Base-by-base conservation (phyloP, 2,888 invertebrate species). In the Neocrepidodera transversa region DNA sequence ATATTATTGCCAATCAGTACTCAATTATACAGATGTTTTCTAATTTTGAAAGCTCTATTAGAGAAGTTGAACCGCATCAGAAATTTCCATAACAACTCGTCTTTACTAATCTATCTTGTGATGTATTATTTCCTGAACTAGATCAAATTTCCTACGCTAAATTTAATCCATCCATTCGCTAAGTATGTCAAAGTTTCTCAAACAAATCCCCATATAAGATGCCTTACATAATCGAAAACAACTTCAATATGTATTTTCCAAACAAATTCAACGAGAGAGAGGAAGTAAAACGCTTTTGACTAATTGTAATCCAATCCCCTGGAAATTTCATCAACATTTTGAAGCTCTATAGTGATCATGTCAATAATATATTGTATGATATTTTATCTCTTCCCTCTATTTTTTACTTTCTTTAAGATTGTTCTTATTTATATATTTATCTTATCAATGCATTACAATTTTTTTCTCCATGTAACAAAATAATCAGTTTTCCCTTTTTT, bases 121-220 rank as follows among this genome's bases (percentile, higher is more conserved):
- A 18, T 42, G 20, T 42, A 42, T 42, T 45, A 45, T 45, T 45
- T 45, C 45, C 14, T 11, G 11, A 45, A 26, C 26, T n/a, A 11
- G 45, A 45, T 45, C 45, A 28, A 8, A 16, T 45, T 45, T 45
- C n/a, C 45, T 10, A 3, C 45, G 45, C 11, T 45, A 45, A 23
- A 45, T 45, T 45, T 45, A 45, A 45, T 45, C 45, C 45, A 45
- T 45, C 45, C 26, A 23, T 45, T 45, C 26, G 26, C 45, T 26
- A 26, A 45, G 23, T 45, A 45, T 45, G 45, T 45, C 26, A 26
- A 45, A 45, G 26, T 45, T 45, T 45, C 45, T n/a, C 13, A 45
- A 45, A 45, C 14, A 45, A 45, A 45, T 45, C 45, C 45, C 42
- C 20, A 42, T 20, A 6, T 42, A 42, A 20, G 42, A 42, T 23